Evolutionary conservation across 2,113 vertebrate genomes (phyloP).

Genomic region (Neomonachus schauinslandi): DNA sequence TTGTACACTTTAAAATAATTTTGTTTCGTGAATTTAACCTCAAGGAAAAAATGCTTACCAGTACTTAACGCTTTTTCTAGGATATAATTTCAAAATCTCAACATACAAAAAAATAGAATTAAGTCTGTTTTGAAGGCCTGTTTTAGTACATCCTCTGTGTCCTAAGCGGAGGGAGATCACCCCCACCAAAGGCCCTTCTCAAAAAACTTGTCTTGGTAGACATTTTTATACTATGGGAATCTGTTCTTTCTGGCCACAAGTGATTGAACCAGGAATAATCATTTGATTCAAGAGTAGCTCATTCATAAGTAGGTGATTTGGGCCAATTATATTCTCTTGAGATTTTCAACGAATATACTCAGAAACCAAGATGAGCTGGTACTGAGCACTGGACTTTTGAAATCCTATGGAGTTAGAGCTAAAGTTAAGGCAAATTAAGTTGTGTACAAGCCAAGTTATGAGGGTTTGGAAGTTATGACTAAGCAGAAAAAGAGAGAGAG

Average conservation of each 20-base stretch:
- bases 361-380: background rate
- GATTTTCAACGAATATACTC: background rate
- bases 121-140: background rate
- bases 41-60: background rate
- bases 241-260: background rate
- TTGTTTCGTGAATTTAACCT: background rate
- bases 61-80: background rate
- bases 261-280: background rate
- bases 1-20: background rate
- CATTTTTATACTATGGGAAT: background rate
- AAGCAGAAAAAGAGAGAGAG: background rate
- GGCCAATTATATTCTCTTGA: background rate
- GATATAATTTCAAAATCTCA: conserved; percentile 26
- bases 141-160: background rate
- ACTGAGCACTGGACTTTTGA: background rate
- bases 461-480: background rate
- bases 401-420: background rate
- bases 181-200: background rate
- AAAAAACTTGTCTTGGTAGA: background rate
- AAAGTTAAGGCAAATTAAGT: background rate
- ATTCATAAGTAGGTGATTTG: background rate
- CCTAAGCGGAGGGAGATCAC: background rate
- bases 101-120: background rate
- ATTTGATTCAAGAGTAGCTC: background rate
- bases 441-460: background rate